phyloP scores from a whole-genome alignment of 1,140 invertebrate genomes.

The Calliopsis andreniformis region DNA sequence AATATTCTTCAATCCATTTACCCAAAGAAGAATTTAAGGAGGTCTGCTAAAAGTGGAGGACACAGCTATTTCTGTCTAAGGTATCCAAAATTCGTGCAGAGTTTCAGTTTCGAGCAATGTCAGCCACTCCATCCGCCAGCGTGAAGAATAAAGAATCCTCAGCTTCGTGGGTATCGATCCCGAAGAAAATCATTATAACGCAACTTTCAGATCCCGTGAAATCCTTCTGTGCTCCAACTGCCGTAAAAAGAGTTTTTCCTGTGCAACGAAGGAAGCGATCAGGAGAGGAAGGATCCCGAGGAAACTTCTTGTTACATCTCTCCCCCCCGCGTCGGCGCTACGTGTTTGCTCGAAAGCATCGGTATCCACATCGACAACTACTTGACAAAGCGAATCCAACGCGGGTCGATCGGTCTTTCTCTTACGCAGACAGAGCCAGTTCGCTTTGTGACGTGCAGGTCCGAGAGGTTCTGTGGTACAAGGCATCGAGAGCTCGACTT shows the following conservation, averaged over 20 bases:
- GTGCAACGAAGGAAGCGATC: constrained; percentile 16
- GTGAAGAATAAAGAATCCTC: constrained; percentile 21
- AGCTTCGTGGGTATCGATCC: constrained; percentile 4
- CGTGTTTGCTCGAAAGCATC: constrained; percentile 45
- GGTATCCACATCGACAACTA: constrained; percentile 48
- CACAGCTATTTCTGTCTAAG: no score
- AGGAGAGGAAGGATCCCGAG: constrained; percentile 21
- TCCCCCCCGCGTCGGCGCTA: not conserved
- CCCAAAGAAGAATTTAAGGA: no score
- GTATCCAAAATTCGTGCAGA: not conserved
- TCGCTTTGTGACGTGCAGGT: constrained; percentile 19
- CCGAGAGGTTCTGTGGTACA: not conserved
- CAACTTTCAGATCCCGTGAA: constrained; percentile 53
- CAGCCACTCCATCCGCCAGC: constrained; percentile 1
- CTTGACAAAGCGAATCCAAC: constrained; percentile 55
- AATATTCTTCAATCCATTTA: no score
- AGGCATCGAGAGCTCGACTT: constrained; percentile 13
- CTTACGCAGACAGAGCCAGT: not conserved
- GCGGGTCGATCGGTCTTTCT: not conserved
- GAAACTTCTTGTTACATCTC: constrained; percentile 56
- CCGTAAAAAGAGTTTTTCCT: constrained; percentile 34
- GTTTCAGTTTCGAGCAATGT: not conserved
- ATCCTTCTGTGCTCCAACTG: constrained; percentile 24
- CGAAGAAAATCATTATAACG: constrained; percentile 53
- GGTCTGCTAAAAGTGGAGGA: no score